A percentile compares a stretch with the other conserved stretches of the same genome.
Evolutionary conservation across 2,113 vertebrate genomes (phyloP).

Genomic region (Ceyx cyanopectus): DNA sequence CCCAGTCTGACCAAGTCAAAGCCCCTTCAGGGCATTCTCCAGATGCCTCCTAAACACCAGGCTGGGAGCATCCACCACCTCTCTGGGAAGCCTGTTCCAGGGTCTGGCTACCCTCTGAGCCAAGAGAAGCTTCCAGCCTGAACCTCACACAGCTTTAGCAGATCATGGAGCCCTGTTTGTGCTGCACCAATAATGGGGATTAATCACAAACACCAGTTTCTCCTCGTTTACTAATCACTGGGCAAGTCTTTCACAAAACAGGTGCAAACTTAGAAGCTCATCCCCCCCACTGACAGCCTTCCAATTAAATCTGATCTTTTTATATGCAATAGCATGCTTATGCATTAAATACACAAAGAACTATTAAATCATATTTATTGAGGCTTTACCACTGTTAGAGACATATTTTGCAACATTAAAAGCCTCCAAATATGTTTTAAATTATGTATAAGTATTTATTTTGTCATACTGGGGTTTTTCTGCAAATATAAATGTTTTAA

Average conservation of each 20-base stretch:
- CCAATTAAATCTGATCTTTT: neutral
- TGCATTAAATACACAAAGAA: neutral
- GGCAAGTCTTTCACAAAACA: neutral
- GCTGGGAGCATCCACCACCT: neutral
- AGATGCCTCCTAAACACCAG: neutral
- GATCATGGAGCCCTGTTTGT: neutral
- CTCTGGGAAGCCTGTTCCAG: neutral
- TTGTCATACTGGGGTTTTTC: constrained; percentile 5
- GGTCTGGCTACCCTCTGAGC: neutral
- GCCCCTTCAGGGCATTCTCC: neutral
- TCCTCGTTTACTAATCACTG: neutral
- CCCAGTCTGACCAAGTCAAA: neutral
- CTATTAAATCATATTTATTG: constrained; percentile 8
- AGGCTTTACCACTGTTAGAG: neutral
- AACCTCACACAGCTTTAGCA: neutral
- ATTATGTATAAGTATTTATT: constrained; percentile 53
- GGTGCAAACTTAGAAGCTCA: neutral
- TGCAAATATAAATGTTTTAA: constrained; percentile 35
- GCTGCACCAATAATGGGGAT: neutral
- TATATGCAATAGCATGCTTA: neutral
- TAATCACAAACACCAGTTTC: neutral
- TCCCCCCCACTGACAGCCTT: neutral
- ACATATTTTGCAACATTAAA: constrained; percentile 40
- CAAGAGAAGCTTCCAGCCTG: neutral
- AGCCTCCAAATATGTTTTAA: constrained; percentile 38